A percentile compares a stretch with the other conserved stretches of the same genome.
Evolutionary conservation across 1,140 invertebrate genomes (phyloP).

Genomic region (Drosophila melanica): DNA sequence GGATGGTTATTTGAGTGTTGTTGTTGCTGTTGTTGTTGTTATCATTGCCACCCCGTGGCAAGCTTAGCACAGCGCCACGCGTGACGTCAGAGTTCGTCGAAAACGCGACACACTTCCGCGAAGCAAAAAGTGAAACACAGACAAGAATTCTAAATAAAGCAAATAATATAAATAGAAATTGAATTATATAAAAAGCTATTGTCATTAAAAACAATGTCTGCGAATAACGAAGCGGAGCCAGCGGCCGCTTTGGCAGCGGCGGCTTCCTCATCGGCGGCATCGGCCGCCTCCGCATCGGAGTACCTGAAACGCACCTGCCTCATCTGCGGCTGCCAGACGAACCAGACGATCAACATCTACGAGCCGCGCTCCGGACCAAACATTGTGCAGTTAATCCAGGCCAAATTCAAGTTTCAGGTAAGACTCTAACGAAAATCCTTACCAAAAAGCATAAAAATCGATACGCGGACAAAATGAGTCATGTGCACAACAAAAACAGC

Average conservation of each 20-base stretch:
- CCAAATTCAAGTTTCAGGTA: constrained; percentile 84
- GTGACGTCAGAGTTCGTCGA: constrained; percentile 35
- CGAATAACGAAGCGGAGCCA: constrained; percentile 64
- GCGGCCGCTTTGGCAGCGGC: constrained; percentile 48
- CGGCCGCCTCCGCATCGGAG: constrained; percentile 64
- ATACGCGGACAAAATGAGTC: constrained; percentile 53
- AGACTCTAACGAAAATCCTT: constrained; percentile 27
- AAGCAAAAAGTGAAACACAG: background rate
- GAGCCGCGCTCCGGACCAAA: constrained; percentile 82
- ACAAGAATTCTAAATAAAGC: background rate
- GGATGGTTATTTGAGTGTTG: constrained; percentile 17
- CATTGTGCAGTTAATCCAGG: constrained; percentile 82
- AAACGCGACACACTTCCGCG: constrained; percentile 1
- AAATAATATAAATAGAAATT: background rate
- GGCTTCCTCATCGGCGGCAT: constrained; percentile 30
- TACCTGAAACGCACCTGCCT: constrained; percentile 83
- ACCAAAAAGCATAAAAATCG: constrained; percentile 47
- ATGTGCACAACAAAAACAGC: constrained; percentile 31
- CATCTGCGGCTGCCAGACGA: constrained; percentile 83
- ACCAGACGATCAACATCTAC: constrained; percentile 83
- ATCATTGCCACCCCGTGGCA: constrained; percentile 30
- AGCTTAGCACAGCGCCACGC: constrained; percentile 2
- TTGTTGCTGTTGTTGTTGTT: constrained; percentile 17
- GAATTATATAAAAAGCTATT: background rate
- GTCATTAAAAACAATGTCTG: constrained; percentile 47